A percentile compares a stretch with the other conserved stretches of the same genome.
Conservation (phyloP, 2,888 invertebrate species). For the Acanthosepion pharaonis region DNA sequence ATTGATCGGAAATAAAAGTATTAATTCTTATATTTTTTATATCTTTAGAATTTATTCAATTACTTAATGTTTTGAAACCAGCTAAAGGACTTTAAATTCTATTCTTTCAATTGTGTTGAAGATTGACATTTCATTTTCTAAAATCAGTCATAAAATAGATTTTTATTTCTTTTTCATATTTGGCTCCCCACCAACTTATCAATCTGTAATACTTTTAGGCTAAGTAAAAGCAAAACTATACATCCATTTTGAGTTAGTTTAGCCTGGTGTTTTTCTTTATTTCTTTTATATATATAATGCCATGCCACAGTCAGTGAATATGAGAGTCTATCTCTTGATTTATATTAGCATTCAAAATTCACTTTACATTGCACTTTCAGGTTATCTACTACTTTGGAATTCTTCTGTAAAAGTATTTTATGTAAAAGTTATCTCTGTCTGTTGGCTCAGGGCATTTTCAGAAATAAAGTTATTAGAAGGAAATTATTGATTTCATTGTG, state of each 20-base stretch:
- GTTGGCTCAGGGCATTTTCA: not conserved
- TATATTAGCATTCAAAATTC: slow-evolving; percentile 14
- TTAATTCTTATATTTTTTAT: not conserved
- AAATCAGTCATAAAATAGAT: slow-evolving; percentile 6
- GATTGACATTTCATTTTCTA: not conserved
- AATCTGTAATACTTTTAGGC: not conserved
- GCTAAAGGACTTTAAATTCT: not conserved
- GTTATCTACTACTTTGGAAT: not conserved
- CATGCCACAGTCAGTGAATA: too few relatives aligned
- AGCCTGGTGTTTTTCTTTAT: not conserved
- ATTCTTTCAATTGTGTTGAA: not conserved
- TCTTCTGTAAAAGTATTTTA: not conserved
- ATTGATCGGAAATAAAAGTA: not conserved
- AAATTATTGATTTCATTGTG: not conserved
- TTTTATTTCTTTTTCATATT: not conserved
- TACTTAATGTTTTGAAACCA: not conserved
- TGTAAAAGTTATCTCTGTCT: not conserved
- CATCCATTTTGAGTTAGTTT: not conserved
- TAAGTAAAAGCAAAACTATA: not conserved
- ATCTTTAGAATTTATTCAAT: not conserved
- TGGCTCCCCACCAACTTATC: not conserved
- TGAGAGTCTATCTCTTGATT: not conserved
- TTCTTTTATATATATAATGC: not conserved
- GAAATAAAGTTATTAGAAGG: not conserved
- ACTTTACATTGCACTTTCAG: not conserved